These are phyloP conservation scores for Latrodectus elegans DNA, from an alignment of 2,888 invertebrate genomes.

Conservation along the genomic window DNA sequence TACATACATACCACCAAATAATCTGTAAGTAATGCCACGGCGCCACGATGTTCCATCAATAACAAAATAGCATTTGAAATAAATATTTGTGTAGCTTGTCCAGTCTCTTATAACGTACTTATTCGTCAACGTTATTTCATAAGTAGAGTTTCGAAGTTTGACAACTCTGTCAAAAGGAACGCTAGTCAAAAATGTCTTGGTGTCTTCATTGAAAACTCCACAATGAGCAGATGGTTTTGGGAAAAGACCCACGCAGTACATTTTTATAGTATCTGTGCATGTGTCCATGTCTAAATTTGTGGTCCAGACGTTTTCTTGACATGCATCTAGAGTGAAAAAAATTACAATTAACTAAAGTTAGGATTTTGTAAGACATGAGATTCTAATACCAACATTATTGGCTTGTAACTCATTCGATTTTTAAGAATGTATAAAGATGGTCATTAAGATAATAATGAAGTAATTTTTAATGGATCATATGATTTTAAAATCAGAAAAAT, in stretches of 20 bases:
- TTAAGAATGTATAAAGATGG: too few species aligned
- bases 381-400: too few species aligned
- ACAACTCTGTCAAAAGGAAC: constrained; percentile 69
- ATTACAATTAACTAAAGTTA: neutral
- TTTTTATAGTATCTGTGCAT: constrained; percentile 70
- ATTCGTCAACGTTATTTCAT: constrained; percentile 69
- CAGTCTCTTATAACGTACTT: constrained; percentile 69
- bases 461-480: too few species aligned
- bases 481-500: too few species aligned
- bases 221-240: constrained; percentile 71
- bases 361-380: neutral
- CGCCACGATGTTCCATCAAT: constrained; percentile 71
- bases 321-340: constrained; percentile 67
- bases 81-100: constrained; percentile 68
- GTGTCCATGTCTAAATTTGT: constrained; percentile 69
- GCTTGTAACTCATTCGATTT: too few species aligned
- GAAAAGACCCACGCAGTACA: constrained; percentile 71
- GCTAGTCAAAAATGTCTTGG: constrained; percentile 51
- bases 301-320: constrained; percentile 70
- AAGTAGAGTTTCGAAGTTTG: constrained; percentile 68
- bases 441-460: too few species aligned
- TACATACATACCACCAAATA: constrained; percentile 69
- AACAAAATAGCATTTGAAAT: constrained; percentile 70
- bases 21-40: constrained; percentile 69
- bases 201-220: constrained; percentile 70